phyloP scores from a whole-genome alignment of 2,888 invertebrate genomes.

The Uloborus plumipes region DNA sequence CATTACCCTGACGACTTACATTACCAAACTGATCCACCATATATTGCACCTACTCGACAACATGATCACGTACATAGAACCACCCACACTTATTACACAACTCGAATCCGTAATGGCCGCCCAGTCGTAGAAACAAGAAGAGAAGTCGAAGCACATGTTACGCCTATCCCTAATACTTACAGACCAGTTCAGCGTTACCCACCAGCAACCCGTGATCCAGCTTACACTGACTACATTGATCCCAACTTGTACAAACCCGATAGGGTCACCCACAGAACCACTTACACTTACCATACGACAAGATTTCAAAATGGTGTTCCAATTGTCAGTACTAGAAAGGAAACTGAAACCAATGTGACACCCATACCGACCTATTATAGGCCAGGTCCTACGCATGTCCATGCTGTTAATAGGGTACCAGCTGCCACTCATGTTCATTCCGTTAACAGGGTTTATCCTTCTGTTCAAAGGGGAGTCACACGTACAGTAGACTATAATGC shows the following conservation, averaged over 20 bases:
- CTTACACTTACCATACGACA: conserved; percentile 68
- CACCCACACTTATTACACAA: conserved; percentile 91
- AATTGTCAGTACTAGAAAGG: conserved; percentile 63
- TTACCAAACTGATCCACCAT: conserved; percentile 31
- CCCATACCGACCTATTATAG: conserved; percentile 50
- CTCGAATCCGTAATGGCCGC: conserved; percentile 86
- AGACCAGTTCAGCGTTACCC: conserved; percentile 26
- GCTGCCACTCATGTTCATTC: not conserved
- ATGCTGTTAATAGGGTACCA: conserved; percentile 22
- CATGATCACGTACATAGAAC: conserved; percentile 74
- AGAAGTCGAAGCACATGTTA: conserved; percentile 76
- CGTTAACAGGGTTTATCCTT: not conserved
- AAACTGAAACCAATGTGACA: conserved; percentile 64
- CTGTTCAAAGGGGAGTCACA: conserved; percentile 9
- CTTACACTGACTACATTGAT: conserved; percentile 40
- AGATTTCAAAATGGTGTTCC: conserved; percentile 64
- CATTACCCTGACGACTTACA: conserved; percentile 4
- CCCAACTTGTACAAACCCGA: conserved; percentile 55
- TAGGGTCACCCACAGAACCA: conserved; percentile 68
- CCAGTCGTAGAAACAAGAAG: conserved; percentile 88
- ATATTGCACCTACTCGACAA: conserved; percentile 19
- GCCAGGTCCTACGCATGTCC: not conserved
- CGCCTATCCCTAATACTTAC: conserved; percentile 39
- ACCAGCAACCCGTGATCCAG: conserved; percentile 78
- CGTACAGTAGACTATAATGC: conserved; percentile 9